Base-by-base conservation (phyloP, 2,888 invertebrate species). In the Callinectes sapidus region DNA sequence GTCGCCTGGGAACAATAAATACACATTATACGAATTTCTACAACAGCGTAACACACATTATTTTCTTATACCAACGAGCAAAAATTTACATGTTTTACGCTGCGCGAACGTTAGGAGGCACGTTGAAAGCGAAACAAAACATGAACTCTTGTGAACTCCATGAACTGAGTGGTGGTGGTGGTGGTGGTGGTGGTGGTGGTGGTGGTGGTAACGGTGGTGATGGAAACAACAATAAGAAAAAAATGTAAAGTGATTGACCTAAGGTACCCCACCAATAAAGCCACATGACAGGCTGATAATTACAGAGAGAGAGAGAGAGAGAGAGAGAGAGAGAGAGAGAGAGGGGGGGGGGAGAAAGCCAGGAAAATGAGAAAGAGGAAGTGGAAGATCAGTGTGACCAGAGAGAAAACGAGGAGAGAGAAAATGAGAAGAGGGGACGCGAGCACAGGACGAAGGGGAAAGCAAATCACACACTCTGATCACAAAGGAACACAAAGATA, bases 301-400 rank as follows among this genome's bases (percentile, higher is more conserved):
- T 71, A 71, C 28, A n/a, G 28, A 71, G 23, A 23, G 28, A n/a
- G 71, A 35, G 23, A 81, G 32, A 81, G 81, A 35, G 14, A 81
- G 81, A 81, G 14, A 32, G 35, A 81, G 81, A 35, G 81, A 81
- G 14, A 81, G 35, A 81, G 81, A 71, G 81, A 81, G 35, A 81
- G 81, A 81, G 81, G 35, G 81, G 35, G 81, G 35, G 81, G 16
- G 35, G 5, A 89, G 90, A 54, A 42, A 85, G 90, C 77, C 48
- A 85, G 54, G 61, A 61, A 23, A 5, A 23, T 23, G 61, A 61
- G 61, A 5, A 23, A 71, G 71, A 71, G 71, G 23, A 8, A 6
- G 23, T n/a, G 23, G n/a, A n/a, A 8, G n/a, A n/a, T 10, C 23
- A n/a, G 6, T 18, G 28, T 1, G 23, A n/a, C 2, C 23, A 71